A percentile compares a stretch with the other conserved stretches of the same genome.
phyloP scores from a whole-genome alignment of 1,140 invertebrate genomes.

The Nomia melanderi region DNA sequence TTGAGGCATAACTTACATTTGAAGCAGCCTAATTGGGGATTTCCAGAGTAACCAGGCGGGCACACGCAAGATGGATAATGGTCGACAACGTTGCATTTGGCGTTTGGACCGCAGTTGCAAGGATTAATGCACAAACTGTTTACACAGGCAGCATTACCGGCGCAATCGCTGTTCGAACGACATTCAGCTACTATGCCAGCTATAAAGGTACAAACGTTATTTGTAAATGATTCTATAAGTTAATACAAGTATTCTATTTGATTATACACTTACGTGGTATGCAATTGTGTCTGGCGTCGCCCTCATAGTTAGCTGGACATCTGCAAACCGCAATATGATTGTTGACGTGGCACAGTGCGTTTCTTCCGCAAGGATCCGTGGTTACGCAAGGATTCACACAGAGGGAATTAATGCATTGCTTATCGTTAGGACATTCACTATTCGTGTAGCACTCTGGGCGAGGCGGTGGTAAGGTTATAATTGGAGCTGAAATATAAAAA shows the following conservation, averaged over 20 bases:
- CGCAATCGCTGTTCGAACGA: conserved; percentile 89
- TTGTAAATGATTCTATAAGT: too few species aligned
- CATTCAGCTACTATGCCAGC: conserved; percentile 85
- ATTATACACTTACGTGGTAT: conserved; percentile 85
- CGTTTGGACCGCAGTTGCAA: conserved; percentile 91
- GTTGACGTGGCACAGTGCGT: conserved; percentile 89
- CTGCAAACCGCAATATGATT: conserved; percentile 88
- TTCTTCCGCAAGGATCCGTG: conserved; percentile 86
- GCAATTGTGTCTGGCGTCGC: conserved; percentile 88
- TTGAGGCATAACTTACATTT: conserved; percentile 82
- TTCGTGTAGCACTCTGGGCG: conserved; percentile 88
- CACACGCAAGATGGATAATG: conserved; percentile 93
- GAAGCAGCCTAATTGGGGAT: conserved; percentile 89
- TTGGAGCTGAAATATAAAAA: conserved; percentile 77
- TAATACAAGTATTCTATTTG: background rate
- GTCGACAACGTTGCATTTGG: conserved; percentile 89
- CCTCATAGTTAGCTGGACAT: conserved; percentile 89
- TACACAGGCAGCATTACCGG: conserved; percentile 89
- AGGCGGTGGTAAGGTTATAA: conserved; percentile 77
- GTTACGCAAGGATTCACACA: conserved; percentile 90
- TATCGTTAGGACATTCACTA: conserved; percentile 88
- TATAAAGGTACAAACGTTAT: conserved; percentile 55
- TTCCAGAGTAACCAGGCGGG: conserved; percentile 89
- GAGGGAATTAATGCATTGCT: conserved; percentile 87
- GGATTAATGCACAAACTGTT: conserved; percentile 90